These are phyloP conservation scores for Stegostoma tigrinum DNA, from an alignment of 2,113 vertebrate genomes.

Conservation along the genomic window DNA sequence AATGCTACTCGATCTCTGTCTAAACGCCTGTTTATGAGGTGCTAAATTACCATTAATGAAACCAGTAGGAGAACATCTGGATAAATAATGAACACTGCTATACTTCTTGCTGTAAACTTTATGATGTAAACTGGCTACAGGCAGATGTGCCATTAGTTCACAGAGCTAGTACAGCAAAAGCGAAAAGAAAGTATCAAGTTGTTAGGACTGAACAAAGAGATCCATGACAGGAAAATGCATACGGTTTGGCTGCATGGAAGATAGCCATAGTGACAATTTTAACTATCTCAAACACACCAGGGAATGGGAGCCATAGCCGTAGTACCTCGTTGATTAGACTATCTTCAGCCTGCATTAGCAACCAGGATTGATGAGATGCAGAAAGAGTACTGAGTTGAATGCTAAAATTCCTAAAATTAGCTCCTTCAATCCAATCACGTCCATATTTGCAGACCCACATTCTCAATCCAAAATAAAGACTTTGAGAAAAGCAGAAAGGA, in stretches of 20 bases:
- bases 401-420: not conserved
- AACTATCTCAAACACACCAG: not conserved
- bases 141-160: not conserved
- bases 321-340: not conserved
- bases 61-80: not conserved
- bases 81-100: not conserved
- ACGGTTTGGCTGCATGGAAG: not conserved
- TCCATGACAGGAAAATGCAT: not conserved
- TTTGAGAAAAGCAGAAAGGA: not conserved
- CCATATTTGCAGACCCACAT: not conserved
- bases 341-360: not conserved
- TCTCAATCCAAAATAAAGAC: not conserved
- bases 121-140: not conserved
- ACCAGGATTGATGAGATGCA: not conserved
- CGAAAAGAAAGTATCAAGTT: not conserved
- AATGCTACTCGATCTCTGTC: not conserved
- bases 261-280: not conserved
- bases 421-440: not conserved
- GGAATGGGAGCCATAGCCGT: not conserved
- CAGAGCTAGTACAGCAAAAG: not conserved
- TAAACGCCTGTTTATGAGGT: not conserved
- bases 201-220: not conserved
- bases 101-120: not conserved
- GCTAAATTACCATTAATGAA: not conserved
- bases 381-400: not conserved